Evolutionary conservation across 2,797 vertebrate species (phyloP).

Genomic region (Miichthys miiuy): DNA sequence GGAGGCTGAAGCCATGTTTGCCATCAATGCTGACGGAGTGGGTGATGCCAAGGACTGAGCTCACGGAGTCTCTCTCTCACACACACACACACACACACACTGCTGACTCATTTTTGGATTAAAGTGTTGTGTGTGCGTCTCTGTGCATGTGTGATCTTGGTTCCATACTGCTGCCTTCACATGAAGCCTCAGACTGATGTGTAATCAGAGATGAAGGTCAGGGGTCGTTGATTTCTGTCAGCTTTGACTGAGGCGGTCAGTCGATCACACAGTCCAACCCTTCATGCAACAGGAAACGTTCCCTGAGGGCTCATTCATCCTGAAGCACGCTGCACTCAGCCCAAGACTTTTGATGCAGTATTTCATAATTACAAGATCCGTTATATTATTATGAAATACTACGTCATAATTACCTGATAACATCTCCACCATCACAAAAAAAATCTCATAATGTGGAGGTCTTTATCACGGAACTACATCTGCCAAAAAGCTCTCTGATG

Average conservation of each 20-base stretch:
- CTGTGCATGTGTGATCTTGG: background rate
- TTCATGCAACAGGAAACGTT: background rate
- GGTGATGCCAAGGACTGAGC: conserved; percentile 96
- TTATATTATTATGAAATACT: background rate
- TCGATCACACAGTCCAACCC: background rate
- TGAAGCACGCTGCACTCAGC: conserved; percentile 4
- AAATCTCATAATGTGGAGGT: background rate
- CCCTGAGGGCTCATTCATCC: background rate
- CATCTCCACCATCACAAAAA: background rate
- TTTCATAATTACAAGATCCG: background rate
- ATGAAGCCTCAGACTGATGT: background rate
- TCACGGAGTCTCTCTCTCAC: background rate
- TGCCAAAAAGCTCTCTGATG: background rate
- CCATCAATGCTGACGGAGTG: conserved; percentile 95
- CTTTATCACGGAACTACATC: background rate
- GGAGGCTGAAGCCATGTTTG: conserved; percentile 97
- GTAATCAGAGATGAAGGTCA: background rate
- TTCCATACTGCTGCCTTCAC: background rate
- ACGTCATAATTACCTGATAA: background rate
- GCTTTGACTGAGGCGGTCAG: background rate
- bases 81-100: background rate
- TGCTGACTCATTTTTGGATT: background rate
- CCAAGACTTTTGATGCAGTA: background rate
- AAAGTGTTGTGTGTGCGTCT: background rate
- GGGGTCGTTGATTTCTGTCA: background rate